Percentiles rank a stretch among this genome's conserved stretches.
Conservation (phyloP, 1,140 invertebrate genomes). For the Lasioglossum baleicum region DNA sequence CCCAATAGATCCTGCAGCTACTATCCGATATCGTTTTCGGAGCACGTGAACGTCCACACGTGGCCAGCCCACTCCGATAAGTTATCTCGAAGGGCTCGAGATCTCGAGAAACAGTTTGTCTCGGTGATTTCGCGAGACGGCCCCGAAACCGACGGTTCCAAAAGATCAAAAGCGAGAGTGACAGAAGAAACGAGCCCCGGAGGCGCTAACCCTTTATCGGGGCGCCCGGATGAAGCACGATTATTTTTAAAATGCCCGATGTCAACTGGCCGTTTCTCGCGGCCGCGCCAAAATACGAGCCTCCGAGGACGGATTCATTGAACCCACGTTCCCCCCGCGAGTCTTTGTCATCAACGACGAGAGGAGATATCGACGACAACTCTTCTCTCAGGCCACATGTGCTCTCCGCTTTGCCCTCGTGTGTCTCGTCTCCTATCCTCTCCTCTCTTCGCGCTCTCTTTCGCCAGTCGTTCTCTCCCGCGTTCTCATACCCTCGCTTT, state of each 20-base stretch:
- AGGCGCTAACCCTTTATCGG: not conserved
- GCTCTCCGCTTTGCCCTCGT: constrained; percentile 13
- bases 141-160: not conserved
- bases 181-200: not conserved
- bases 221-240: not conserved
- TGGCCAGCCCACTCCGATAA: no score
- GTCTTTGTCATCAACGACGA: constrained; percentile 52
- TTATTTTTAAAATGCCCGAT: constrained; percentile 54
- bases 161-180: not conserved
- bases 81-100: no score
- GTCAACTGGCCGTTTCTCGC: constrained; percentile 25
- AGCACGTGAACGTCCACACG: no score
- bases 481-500: constrained; percentile 17
- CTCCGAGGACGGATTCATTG: constrained; percentile 58
- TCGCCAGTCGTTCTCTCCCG: not conserved
- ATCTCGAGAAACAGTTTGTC: not conserved
- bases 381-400: constrained; percentile 67
- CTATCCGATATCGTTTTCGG: no score
- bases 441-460: not conserved
- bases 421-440: no score
- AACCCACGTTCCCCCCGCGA: constrained; percentile 47
- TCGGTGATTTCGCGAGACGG: not conserved
- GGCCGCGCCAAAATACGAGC: constrained; percentile 38
- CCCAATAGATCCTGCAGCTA: no score
- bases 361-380: constrained; percentile 68